A percentile compares a stretch with the other conserved stretches of the same genome.
Evolutionary conservation across 2,797 vertebrate genomes (phyloP).

Genomic region (Pangasius mekongensis): DNA sequence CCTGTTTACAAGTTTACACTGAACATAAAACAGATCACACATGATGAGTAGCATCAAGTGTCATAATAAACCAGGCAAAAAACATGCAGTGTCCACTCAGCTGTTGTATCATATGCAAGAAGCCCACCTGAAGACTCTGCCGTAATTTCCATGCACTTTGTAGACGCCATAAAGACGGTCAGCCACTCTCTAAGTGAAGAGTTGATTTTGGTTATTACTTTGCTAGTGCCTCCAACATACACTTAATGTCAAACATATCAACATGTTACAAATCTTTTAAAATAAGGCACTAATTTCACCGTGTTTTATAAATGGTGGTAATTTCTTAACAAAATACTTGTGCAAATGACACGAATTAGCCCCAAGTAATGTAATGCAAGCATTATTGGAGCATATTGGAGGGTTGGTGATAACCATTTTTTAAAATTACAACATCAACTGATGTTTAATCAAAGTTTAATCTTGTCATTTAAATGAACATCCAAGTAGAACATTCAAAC

Average conservation of each 20-base stretch:
- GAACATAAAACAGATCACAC: background rate
- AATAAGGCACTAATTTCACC: background rate
- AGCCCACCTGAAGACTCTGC: constrained; percentile 93
- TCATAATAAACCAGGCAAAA: background rate
- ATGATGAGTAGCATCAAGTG: no score
- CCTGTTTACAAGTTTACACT: background rate
- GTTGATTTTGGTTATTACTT: constrained; percentile 24
- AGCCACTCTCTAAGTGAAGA: constrained; percentile 85
- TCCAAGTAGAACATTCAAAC: background rate
- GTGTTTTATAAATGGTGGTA: background rate
- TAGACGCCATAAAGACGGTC: constrained; percentile 95
- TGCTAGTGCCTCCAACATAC: background rate
- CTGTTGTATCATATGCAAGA: background rate
- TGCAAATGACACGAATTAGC: background rate
- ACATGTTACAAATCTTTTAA: background rate
- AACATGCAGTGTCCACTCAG: background rate
- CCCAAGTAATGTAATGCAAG: background rate
- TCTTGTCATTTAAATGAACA: background rate
- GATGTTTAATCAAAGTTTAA: no score
- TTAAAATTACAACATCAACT: background rate
- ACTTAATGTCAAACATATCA: background rate
- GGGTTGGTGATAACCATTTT: background rate
- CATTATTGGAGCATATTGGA: background rate
- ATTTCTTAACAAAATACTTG: background rate
- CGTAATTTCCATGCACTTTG: constrained; percentile 97